Base-by-base conservation (phyloP, 2,888 invertebrate genomes). In the Deroplatys truncata region DNA sequence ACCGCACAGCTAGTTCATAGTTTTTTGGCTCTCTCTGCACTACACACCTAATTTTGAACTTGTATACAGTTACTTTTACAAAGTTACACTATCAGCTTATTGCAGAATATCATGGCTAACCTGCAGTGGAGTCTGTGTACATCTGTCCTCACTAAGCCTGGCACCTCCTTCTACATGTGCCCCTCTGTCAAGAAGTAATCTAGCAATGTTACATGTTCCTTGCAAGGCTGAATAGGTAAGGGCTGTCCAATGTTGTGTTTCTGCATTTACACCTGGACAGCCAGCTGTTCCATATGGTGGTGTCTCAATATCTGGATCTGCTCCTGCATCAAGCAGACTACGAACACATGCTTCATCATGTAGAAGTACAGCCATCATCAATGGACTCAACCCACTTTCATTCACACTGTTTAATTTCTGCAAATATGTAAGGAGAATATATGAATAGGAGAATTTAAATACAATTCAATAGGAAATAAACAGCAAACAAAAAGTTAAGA, bases 101-200 rank as follows among this genome's bases (percentile, higher is more conserved):
- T 43, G 43, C 1, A 43, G 43, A 43, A 43, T 13, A 43, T 43
- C 13, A 13, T 72, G 0, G 7, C 56, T 72, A 91, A 97, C 96
- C 94, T 98, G 98, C 56, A 98, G 93, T 0, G 98, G 98, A 0
- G 98, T 98, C 86, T 98, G 95, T 0, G 98, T 98, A 92, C 97
- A 97, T 91, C 97, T 97, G 91, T 98, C 98, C 92, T 98, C 98
- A 35, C 97, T 97, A 9, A 96, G 93, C 7, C 96, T 95, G 0
- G 97, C 97, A 0, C 98, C 98, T 0, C 98, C 98, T 93, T 98
- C 98, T 0, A 97, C 97, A 88, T 96, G 95, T 0, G 98, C 98
- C 1, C 98, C 97, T 29, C 96, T 95, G 90, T 97, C 97, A 89
- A 98, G 93, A 35, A 98, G 94, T 89, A 97, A 94, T 91, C 95